phyloP scores from a whole-genome alignment of 2,113 vertebrate species.

The Aramus guarauna region DNA sequence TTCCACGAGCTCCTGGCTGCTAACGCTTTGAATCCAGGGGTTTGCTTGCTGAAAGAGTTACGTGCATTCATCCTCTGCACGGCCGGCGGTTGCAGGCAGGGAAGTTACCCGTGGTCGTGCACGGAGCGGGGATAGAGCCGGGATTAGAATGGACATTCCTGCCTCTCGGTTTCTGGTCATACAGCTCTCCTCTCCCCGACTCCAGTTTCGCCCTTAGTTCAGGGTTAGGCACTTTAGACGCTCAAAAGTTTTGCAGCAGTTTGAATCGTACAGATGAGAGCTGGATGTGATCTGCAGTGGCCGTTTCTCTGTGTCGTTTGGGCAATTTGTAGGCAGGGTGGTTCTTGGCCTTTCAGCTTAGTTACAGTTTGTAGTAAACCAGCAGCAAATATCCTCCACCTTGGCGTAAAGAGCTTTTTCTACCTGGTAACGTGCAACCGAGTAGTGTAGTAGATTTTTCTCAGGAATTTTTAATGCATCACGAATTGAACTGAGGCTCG shows the following conservation, averaged over 20 bases:
- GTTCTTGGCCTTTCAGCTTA: not conserved
- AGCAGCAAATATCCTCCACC: not conserved
- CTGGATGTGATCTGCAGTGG: no score
- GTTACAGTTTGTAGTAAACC: not conserved
- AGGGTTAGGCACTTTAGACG: not conserved
- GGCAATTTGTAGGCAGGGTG: not conserved
- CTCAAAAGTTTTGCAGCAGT: not conserved
- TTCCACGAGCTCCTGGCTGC: not conserved
- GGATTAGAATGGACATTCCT: not conserved
- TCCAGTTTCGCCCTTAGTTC: not conserved
- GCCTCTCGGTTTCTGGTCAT: not conserved
- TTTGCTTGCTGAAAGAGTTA: not conserved
- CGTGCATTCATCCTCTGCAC: accelerated
- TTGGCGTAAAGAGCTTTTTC: not conserved
- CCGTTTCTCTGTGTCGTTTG: accelerated
- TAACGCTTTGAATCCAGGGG: not conserved
- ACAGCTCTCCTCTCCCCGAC: no score
- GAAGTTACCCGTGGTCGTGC: not conserved
- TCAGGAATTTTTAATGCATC: not conserved
- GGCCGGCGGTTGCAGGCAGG: not conserved
- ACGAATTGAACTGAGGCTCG: not conserved
- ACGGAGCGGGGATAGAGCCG: no score
- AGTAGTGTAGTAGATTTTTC: not conserved
- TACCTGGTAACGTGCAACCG: not conserved
- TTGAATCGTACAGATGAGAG: not conserved